These are phyloP conservation scores for Ia io DNA, from an alignment of 2,113 vertebrate genomes.

Conservation along the genomic window DNA sequence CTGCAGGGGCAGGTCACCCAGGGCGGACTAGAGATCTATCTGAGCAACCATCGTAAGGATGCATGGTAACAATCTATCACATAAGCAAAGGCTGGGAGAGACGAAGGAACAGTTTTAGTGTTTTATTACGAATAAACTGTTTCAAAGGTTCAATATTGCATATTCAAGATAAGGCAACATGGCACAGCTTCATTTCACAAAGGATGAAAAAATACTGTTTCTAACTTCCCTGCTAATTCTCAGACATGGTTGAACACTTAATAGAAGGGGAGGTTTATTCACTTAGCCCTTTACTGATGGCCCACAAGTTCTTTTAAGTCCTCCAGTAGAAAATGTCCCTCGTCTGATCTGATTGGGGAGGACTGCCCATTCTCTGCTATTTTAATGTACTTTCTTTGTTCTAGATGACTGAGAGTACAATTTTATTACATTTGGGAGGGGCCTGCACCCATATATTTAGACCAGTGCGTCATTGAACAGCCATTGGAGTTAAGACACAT, in stretches of 20 bases:
- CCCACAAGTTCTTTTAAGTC: not conserved
- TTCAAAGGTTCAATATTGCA: conserved; percentile 60
- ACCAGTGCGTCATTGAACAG: rapidly evolving
- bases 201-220: conserved; percentile 41
- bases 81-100: not conserved
- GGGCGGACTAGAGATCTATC: not conserved
- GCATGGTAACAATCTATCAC: not conserved
- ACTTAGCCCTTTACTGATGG: not conserved
- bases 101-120: not conserved
- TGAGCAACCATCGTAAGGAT: not conserved
- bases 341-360: not conserved
- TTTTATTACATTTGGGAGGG: not conserved
- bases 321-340: not conserved
- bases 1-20: too few species aligned
- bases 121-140: conserved; percentile 71
- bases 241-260: not conserved
- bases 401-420: not conserved
- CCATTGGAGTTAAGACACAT: not conserved
- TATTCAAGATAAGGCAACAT: conserved; percentile 54
- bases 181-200: conserved; percentile 30
- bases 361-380: not conserved
- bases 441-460: not conserved
- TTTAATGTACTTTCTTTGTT: not conserved
- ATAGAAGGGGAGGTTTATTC: not conserved
- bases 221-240: conserved; percentile 37